A percentile compares a stretch with the other conserved stretches of the same genome.
These are phyloP conservation scores for Monochamus alternatus DNA, from an alignment of 2,888 invertebrate genomes.

Conservation along the genomic window DNA sequence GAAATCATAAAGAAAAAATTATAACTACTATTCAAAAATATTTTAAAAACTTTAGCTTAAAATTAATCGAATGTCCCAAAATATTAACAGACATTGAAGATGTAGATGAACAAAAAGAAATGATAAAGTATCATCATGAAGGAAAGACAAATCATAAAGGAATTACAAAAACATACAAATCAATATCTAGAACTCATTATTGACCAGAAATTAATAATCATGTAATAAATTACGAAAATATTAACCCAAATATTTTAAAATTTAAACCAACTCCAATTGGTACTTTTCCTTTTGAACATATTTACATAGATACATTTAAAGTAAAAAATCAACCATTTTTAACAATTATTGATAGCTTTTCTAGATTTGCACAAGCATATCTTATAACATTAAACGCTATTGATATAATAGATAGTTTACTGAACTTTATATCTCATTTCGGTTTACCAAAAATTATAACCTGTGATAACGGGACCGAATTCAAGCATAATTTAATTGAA, in stretches of 20 bases:
- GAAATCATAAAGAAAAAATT: too few relatives aligned
- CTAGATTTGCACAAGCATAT: slow-evolving; percentile 25
- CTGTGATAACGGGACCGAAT: too few relatives aligned
- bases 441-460: too few relatives aligned
- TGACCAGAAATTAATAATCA: slow-evolving; percentile 45
- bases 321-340: slow-evolving; percentile 9
- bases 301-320: slow-evolving; percentile 23
- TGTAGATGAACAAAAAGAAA: slow-evolving; percentile 39
- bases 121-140: slow-evolving; percentile 45
- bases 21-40: not conserved
- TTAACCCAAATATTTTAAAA: slow-evolving; percentile 45
- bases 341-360: slow-evolving; percentile 16
- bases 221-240: slow-evolving; percentile 46
- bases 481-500: too few relatives aligned
- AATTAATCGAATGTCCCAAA: not conserved
- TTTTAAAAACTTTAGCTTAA: not conserved
- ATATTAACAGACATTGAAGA: slow-evolving; percentile 32
- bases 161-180: slow-evolving; percentile 16
- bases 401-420: too few relatives aligned
- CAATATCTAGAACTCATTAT: slow-evolving; percentile 43
- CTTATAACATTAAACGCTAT: not conserved
- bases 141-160: slow-evolving; percentile 50
- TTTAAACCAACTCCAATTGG: slow-evolving; percentile 31
- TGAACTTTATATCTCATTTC: too few relatives aligned
- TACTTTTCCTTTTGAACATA: slow-evolving; percentile 18